These are phyloP conservation scores for Malaclemys terrapin DNA, from an alignment of 2,113 vertebrate species.

Conservation along the genomic window DNA sequence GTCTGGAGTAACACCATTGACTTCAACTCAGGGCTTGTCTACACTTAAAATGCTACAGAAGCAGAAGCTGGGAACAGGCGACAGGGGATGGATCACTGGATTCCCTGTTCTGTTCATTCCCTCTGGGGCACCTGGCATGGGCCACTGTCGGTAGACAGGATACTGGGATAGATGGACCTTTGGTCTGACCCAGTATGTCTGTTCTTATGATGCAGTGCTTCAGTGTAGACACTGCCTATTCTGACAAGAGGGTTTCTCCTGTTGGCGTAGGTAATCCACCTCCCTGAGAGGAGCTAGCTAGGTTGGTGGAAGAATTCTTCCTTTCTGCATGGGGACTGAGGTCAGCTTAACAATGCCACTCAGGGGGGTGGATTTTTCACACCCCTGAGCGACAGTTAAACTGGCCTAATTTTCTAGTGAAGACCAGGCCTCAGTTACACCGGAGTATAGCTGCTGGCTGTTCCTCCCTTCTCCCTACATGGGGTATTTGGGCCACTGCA, in stretches of 20 bases:
- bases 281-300: background rate
- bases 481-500: slow-evolving; percentile 11
- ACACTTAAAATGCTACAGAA: background rate
- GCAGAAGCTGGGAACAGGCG: too few relatives aligned
- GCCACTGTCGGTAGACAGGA: too few relatives aligned
- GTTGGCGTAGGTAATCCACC: background rate
- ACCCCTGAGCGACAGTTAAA: rapidly evolving
- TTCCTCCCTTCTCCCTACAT: background rate
- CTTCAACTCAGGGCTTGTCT: background rate
- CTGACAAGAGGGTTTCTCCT: background rate
- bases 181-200: too few relatives aligned
- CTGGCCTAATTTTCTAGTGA: too few relatives aligned
- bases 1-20: background rate
- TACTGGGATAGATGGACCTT: too few relatives aligned
- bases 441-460: background rate
- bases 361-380: background rate
- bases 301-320: background rate
- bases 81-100: too few relatives aligned
- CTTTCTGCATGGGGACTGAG: background rate
- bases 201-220: too few relatives aligned
- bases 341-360: background rate
- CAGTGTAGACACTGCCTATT: too few relatives aligned
- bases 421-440: too few relatives aligned
- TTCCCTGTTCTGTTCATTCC: too few relatives aligned
- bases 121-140: too few relatives aligned